Base-by-base conservation (phyloP, 53 echinoderm and acorn worm species). In the Paracentrotus lividus region DNA sequence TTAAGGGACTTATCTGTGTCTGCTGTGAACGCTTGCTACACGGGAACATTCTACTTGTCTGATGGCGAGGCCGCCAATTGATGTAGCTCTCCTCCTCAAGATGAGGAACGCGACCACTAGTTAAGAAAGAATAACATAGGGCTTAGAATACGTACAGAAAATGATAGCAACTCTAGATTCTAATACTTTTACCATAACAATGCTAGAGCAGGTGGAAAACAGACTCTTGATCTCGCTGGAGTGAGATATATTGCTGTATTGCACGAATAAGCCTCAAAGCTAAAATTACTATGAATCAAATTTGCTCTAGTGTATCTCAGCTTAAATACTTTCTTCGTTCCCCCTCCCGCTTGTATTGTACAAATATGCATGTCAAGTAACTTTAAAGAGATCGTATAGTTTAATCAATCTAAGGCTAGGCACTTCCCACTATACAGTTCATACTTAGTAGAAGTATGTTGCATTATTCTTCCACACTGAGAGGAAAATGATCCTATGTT, bases 41-140 rank as follows among this genome's bases (percentile, higher is more conserved):
- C 27, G 85, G 85, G 85, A 85, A 85, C n/a, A n/a, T 85, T 85
- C 24, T n/a, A 51, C 13, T 49, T 29, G 85, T 49, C 85, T 85
- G 49, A 85, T 85, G 85, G 24, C 49, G 49, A 1, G 44, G 44
- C 27, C 47, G 49, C 49, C 49, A 51, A 85, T 85, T 85, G 85
- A 85, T 85, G n/a, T n/a, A 29, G 85, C 45, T 85, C 0, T 31
- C 81, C 31, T 51, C 49, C 31, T 27, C 38, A 72, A 72, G 72
- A 72, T 72, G 72, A 42, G 40, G 40, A 21, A 72, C 15, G 72
- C 72, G 40, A 21, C 36, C 15, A 40, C 72, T 72, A 72, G 18
- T 72, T 72, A 72, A 72, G 72, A 72, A 72, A 72, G 72, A 72
- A 72, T 38, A 72, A 72, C 72, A 72, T 36, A 18, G 72, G 72